Evolutionary conservation across 2,113 vertebrate genomes (phyloP).

Genomic region (Oenanthe oenanthe): DNA sequence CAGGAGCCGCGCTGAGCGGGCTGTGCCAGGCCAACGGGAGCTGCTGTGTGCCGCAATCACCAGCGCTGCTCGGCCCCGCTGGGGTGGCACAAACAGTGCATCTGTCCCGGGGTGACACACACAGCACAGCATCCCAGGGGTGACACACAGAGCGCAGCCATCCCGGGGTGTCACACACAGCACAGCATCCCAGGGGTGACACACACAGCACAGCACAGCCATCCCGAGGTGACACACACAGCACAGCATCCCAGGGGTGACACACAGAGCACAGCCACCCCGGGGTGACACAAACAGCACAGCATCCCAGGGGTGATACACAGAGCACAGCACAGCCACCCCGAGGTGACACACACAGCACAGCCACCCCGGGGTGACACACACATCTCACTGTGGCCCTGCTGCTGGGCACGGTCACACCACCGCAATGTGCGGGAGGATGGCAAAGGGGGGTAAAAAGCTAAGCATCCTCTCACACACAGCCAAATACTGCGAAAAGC

Average conservation of each 20-base stretch:
- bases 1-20: neutral
- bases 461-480: neutral
- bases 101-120: neutral
- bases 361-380: too few relatives aligned
- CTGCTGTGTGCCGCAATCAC: rapidly evolving
- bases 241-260: too few relatives aligned
- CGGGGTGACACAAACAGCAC: too few relatives aligned
- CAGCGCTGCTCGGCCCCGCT: too few relatives aligned
- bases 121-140: neutral
- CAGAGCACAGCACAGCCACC: neutral
- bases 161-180: rapidly evolving
- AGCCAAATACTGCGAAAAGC: neutral
- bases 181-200: too few relatives aligned
- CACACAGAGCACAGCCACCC: too few relatives aligned
- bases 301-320: too few relatives aligned
- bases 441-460: rapidly evolving
- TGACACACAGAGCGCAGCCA: rapidly evolving
- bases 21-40: neutral
- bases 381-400: neutral
- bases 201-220: neutral
- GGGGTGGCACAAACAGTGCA: neutral
- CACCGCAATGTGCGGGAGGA: rapidly evolving
- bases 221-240: too few relatives aligned
- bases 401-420: neutral
- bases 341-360: neutral